Evolutionary conservation across 2,113 vertebrate species (phyloP).

Genomic region (Diphyllodes magnificus): DNA sequence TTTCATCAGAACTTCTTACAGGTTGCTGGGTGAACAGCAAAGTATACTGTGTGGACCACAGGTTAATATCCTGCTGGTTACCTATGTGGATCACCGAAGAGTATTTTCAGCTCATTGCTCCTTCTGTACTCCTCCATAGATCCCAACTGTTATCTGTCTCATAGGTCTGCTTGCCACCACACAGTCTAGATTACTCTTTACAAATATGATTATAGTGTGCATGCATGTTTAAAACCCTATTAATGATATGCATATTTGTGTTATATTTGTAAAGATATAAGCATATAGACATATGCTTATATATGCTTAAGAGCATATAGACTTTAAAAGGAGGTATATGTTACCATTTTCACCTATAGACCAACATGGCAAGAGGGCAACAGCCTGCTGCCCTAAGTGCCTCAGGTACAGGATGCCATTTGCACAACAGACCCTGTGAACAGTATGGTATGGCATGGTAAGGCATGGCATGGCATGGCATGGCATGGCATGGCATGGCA

Average conservation of each 20-base stretch:
- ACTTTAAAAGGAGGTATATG: background rate
- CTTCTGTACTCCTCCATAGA: background rate
- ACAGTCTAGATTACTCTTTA: background rate
- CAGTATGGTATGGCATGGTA: background rate
- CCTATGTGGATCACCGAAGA: background rate
- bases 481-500: no score
- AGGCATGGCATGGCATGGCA: no score
- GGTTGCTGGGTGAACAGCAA: background rate
- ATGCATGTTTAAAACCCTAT: background rate
- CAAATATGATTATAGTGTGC: background rate
- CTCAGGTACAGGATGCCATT: background rate
- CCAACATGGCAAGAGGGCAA: background rate
- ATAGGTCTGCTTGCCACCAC: background rate
- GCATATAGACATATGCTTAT: no score
- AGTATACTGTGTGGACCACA: background rate
- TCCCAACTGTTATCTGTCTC: background rate
- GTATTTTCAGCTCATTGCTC: background rate
- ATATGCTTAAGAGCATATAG: background rate
- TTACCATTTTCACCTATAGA: background rate
- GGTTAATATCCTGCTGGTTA: background rate
- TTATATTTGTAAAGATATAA: background rate
- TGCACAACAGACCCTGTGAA: background rate
- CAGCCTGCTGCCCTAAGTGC: background rate
- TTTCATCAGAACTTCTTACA: background rate
- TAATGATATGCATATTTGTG: background rate